Percentiles rank a stretch among this genome's conserved stretches.
Conservation (phyloP, 2,797 vertebrate species). For the Danio kyathit region DNA sequence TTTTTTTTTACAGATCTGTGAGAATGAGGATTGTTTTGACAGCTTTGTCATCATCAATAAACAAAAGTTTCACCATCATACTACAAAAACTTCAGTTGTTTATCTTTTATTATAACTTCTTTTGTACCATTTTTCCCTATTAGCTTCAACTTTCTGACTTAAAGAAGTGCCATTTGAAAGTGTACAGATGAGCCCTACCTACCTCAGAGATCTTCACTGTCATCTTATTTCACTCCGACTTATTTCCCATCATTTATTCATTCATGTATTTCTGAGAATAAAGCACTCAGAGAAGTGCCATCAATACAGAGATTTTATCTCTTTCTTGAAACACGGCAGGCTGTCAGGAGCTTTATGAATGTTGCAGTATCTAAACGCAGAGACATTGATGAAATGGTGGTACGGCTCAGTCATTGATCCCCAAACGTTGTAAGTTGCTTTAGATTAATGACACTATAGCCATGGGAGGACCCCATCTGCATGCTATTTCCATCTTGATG, state of each 20-base stretch:
- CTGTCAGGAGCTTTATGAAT: conserved; percentile 62
- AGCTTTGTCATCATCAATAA: no score
- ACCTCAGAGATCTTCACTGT: background rate
- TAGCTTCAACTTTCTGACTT: background rate
- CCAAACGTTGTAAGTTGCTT: conserved; percentile 64
- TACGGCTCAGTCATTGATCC: conserved; percentile 69
- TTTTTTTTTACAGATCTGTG: no score
- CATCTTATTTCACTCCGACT: conserved; percentile 21
- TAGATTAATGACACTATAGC: conserved; percentile 68
- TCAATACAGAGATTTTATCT: conserved; percentile 41
- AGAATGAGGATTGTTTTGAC: no score
- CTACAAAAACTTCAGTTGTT: background rate
- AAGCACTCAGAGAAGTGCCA: conserved; percentile 14
- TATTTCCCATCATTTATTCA: conserved; percentile 48
- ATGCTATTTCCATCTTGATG: conserved; percentile 74
- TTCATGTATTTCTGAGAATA: conserved; percentile 29
- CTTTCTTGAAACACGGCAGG: conserved; percentile 32
- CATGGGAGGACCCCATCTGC: conserved; percentile 59
- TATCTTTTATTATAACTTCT: background rate
- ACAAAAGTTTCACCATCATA: background rate
- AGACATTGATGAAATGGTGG: conserved; percentile 66
- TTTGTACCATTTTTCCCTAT: background rate
- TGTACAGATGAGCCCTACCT: background rate
- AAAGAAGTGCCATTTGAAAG: background rate
- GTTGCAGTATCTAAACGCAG: conserved; percentile 51